Evolutionary conservation across 1,140 invertebrate genomes (phyloP).

Genomic region (Calliopsis andreniformis): DNA sequence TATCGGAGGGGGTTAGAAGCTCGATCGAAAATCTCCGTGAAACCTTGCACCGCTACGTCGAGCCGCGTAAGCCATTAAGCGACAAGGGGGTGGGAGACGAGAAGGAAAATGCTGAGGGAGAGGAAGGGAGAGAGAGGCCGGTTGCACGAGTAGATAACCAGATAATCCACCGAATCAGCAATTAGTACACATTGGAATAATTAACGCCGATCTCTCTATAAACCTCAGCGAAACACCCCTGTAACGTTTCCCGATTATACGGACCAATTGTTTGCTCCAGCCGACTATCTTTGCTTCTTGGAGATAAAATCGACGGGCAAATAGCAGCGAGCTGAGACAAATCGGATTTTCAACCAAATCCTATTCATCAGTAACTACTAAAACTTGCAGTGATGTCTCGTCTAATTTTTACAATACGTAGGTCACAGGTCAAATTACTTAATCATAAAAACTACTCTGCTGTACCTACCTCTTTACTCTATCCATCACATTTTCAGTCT

Average conservation of each 20-base stretch:
- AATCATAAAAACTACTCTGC: too few relatives aligned
- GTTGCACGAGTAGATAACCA: constrained; percentile 59
- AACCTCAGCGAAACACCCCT: constrained; percentile 46
- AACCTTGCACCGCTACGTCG: not conserved
- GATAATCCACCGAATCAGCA: constrained; percentile 67
- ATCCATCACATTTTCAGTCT: too few relatives aligned
- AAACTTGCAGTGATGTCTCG: too few relatives aligned
- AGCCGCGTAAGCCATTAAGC: constrained; percentile 34
- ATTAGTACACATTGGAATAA: constrained; percentile 69
- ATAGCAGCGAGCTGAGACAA: not conserved
- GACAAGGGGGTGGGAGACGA: not conserved
- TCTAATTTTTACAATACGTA: too few relatives aligned
- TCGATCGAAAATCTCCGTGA: constrained; percentile 20
- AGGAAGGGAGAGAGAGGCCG: constrained; percentile 5
- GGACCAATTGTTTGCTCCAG: constrained; percentile 35
- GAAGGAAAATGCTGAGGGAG: not conserved
- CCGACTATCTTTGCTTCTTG: not conserved
- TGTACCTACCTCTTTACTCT: too few relatives aligned
- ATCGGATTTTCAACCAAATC: too few relatives aligned
- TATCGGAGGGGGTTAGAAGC: constrained; percentile 1
- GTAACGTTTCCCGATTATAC: constrained; percentile 53
- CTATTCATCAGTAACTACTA: too few relatives aligned
- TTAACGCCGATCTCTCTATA: constrained; percentile 63
- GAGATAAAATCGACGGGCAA: not conserved
- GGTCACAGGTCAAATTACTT: too few relatives aligned